Base-by-base conservation (phyloP, 1,140 invertebrate genomes). In the Drosophila mauritiana region DNA sequence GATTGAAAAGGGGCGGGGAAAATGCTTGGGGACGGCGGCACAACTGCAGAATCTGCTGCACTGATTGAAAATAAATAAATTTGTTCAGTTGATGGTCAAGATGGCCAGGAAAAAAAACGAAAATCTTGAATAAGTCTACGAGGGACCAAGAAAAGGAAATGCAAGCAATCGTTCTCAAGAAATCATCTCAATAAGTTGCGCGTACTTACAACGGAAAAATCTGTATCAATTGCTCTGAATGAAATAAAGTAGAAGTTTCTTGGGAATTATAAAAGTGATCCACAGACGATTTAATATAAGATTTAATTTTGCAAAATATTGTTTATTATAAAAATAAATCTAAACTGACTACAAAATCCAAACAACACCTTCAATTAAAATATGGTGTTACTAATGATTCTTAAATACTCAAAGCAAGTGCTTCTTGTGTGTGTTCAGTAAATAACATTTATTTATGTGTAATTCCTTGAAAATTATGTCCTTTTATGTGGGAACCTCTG, bases 31-130 rank as follows among this genome's bases (percentile, higher is more conserved):
- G 57, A 40, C 25, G 61, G 17, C 46, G 65, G 70, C 48, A 34
- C 51, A 39, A 36, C 52, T 36, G 22, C 17, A 54, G 59, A 48
- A 40, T 22, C 48, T 69, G 62, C 54, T 53, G 56, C 75, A 83
- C 83, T 88, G 83, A 88, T 88, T 88, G 83, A 88, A 88, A 88
- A 89, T 88, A 88, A 82, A 86, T 86, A 82, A 86, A 80, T 85
- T 70, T 63, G 54, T 63, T 55, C 57, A 17, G 48, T 17, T 51
- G 49, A 42, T 45, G 59, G 59, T 54, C 59, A 63, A 53, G 48
- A 7, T 27, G 36, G 6, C 1, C 10, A 27, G 37, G 36, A 8
- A 17, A 55, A 25, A 39, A 15, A 39, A 49, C 36, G 12, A 45
- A 40, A 42, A 12, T 70, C 17, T 15, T 57, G 43, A 65, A 54